These are phyloP conservation scores for Percopsis transmontana DNA, from an alignment of 2,113 vertebrate genomes.

Conservation along the genomic window DNA sequence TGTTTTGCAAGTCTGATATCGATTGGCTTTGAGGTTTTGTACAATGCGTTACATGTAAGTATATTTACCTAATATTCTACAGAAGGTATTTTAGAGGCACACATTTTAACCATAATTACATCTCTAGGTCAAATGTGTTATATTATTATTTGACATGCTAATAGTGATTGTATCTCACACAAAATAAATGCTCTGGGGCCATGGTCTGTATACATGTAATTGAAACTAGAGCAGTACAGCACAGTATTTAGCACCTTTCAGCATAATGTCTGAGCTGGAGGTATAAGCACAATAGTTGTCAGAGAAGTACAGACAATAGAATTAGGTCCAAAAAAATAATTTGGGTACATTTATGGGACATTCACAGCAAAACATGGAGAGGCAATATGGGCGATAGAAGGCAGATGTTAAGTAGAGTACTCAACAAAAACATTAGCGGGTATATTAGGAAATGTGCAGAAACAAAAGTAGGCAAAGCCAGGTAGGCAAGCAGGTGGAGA, in stretches of 20 bases:
- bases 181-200: neutral
- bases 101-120: neutral
- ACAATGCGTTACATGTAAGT: no score
- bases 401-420: constrained; percentile 52
- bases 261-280: constrained; percentile 22
- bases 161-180: neutral
- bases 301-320: constrained; percentile 50
- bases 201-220: no score
- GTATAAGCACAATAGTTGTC: constrained; percentile 44
- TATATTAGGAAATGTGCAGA: neutral
- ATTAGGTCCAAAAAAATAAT: constrained; percentile 56
- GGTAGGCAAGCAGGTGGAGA: neutral
- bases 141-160: neutral
- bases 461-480: constrained; percentile 16
- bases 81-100: neutral
- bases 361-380: constrained; percentile 19
- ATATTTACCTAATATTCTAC: neutral
- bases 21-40: no score
- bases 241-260: neutral
- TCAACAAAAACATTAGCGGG: constrained; percentile 6
- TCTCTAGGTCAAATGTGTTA: neutral
- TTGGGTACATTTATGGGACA: constrained; percentile 45
- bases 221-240: neutral
- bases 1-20: no score
- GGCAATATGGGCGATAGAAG: constrained; percentile 35